These are phyloP conservation scores for Sebastes schlegelii DNA, from an alignment of 2,113 vertebrate genomes.

Conservation along the genomic window DNA sequence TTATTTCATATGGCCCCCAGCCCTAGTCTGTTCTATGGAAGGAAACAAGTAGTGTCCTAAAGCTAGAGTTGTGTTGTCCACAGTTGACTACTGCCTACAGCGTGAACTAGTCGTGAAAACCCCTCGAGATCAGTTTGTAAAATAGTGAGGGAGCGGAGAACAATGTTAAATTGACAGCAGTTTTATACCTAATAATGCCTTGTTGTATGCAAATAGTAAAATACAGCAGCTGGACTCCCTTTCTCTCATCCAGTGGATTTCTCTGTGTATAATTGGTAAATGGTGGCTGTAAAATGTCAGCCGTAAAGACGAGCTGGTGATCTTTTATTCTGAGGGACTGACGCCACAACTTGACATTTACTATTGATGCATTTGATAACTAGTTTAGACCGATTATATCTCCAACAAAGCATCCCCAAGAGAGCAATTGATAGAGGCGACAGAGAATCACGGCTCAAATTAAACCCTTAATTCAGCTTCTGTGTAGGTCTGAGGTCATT, in stretches of 20 bases:
- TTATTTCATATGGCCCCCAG: too few species aligned
- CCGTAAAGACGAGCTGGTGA: not conserved
- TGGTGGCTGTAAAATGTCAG: not conserved
- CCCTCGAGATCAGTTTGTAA: not conserved
- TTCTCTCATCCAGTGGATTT: not conserved
- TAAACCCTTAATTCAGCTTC: conserved; percentile 46
- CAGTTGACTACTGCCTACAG: not conserved
- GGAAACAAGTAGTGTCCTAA: not conserved
- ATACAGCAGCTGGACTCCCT: not conserved
- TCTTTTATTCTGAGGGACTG: not conserved
- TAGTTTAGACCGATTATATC: conserved; percentile 5
- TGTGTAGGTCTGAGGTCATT: conserved; percentile 20
- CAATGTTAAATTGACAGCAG: not conserved
- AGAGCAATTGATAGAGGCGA: not conserved
- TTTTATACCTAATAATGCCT: not conserved
- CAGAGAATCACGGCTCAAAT: conserved; percentile 10
- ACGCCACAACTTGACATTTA: not conserved
- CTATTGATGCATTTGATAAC: not conserved
- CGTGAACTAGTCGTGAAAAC: not conserved
- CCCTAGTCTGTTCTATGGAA: not conserved
- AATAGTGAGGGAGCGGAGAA: not conserved
- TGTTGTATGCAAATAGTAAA: not conserved
- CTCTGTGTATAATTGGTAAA: not conserved
- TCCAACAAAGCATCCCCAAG: not conserved
- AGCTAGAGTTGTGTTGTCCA: not conserved